phyloP scores from a whole-genome alignment of 2,888 invertebrate species.

The Amphipoea oculea region DNA sequence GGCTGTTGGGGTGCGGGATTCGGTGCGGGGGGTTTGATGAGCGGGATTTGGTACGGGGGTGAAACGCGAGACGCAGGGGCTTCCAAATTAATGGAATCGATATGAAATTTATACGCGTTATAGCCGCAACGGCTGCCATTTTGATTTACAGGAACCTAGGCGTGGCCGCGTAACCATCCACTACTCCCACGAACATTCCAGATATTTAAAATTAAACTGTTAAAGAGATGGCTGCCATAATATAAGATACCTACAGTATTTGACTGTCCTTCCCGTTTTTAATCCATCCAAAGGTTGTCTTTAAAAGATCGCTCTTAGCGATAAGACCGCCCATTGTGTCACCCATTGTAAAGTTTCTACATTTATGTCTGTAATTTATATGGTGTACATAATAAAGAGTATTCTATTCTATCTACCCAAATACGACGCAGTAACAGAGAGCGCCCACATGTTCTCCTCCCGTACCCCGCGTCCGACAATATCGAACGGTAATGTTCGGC shows the following conservation, averaged over 20 bases:
- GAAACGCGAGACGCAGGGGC: background rate
- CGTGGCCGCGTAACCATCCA: background rate
- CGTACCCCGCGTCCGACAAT: background rate
- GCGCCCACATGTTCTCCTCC: background rate
- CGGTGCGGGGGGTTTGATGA: background rate
- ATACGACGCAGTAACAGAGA: background rate
- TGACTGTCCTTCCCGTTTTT: too few relatives aligned
- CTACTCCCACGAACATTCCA: background rate
- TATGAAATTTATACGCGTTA: background rate
- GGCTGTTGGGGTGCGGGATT: background rate
- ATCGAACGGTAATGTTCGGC: background rate
- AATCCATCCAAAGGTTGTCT: too few relatives aligned
- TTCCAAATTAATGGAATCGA: background rate
- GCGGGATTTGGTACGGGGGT: background rate
- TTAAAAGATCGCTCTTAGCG: too few relatives aligned
- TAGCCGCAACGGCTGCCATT: background rate
- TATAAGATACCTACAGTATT: too few relatives aligned
- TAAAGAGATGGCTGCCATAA: too few relatives aligned
- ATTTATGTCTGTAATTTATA: too few relatives aligned
- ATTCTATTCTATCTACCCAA: too few relatives aligned
- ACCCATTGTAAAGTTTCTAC: too few relatives aligned
- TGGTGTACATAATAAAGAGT: too few relatives aligned
- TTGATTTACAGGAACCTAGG: background rate
- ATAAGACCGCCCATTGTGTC: too few relatives aligned
- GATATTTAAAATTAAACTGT: too few relatives aligned